Conservation (phyloP, 2,797 vertebrate genomes). For the Lemur catta region DNA sequence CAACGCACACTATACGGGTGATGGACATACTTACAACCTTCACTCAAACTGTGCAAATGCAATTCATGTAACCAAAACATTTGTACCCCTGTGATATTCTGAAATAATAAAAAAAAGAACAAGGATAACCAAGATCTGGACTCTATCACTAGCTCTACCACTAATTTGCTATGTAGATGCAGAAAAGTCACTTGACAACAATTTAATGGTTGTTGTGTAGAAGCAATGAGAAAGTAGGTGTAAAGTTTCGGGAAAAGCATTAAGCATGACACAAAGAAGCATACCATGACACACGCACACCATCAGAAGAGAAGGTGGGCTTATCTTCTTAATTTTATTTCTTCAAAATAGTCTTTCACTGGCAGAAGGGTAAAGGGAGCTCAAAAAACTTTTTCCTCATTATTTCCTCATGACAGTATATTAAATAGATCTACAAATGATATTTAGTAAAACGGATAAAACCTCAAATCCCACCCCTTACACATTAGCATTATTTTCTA, state of each 20-base stretch:
- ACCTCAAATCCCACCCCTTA: neutral
- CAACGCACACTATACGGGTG: too few species aligned
- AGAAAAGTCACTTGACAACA: slow-evolving; percentile 32
- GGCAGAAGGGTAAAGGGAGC: neutral
- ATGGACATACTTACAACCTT: too few species aligned
- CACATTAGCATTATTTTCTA: neutral
- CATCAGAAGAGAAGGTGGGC: neutral
- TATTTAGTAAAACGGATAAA: neutral
- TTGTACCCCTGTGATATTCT: too few species aligned
- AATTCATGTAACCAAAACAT: too few species aligned
- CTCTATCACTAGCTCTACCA: neutral
- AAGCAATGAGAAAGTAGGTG: slow-evolving; percentile 25
- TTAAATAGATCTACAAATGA: neutral
- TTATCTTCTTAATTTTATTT: neutral
- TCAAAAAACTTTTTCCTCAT: neutral
- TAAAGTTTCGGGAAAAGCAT: neutral
- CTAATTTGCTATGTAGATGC: slow-evolving; percentile 68
- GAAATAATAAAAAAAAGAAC: neutral
- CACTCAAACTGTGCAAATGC: too few species aligned
- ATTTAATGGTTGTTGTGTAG: neutral
- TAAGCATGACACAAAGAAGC: neutral
- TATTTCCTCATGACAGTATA: neutral
- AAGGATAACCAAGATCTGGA: neutral
- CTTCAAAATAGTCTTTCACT: neutral
- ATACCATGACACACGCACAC: neutral